Evolutionary conservation across 1,140 invertebrate species (phyloP), one percentile per base, ranked within the genome.

Genomic region (Trachelipus rathkii): DNA sequence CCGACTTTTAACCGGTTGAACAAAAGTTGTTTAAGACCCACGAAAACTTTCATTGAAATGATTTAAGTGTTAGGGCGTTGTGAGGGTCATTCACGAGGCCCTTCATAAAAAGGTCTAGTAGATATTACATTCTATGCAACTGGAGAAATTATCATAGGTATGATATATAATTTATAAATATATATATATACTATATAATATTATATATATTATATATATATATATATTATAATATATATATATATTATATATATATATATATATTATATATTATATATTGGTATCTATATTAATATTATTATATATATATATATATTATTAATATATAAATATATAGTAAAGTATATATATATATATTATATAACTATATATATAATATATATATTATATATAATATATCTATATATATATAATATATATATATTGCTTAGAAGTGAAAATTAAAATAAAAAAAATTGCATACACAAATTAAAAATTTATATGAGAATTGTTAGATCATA

Each of bases 71-170:
- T n/a, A 89, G 89, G 95, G 95, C 13, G 89, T 91, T 0, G 92
- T 97, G 4, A 88, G 95, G 33, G 95, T 97, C 10, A 86, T 93
- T 60, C 98, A 97, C 85, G 84, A 97, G 67, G 92, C 94, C 83
- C 97, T 93, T 85, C 90, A 97, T 83, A 98, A 98, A 86, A 91
- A 89, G 23, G 94, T 97, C 13, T 81, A 88, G 97, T 53, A 88
- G 95, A 67, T 96, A 95, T n/a, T 84, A 92, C 92, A 0, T 87
- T 92, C 79, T 93, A 97, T n/a, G n/a, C 84, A 88, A 89, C 23
- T 98, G 95, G 96, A 87, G 88, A 75, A 93, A 98, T 82, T 86
- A 73, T 72, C 79, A 81, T 60, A 81, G 77, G 79, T 81, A 53
- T 33, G 75, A 76, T 45, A 10, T 95, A 72, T 89, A 90, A 90